These are phyloP conservation scores for Phoebastria nigripes DNA, from an alignment of 2,797 vertebrate genomes.

Conservation along the genomic window DNA sequence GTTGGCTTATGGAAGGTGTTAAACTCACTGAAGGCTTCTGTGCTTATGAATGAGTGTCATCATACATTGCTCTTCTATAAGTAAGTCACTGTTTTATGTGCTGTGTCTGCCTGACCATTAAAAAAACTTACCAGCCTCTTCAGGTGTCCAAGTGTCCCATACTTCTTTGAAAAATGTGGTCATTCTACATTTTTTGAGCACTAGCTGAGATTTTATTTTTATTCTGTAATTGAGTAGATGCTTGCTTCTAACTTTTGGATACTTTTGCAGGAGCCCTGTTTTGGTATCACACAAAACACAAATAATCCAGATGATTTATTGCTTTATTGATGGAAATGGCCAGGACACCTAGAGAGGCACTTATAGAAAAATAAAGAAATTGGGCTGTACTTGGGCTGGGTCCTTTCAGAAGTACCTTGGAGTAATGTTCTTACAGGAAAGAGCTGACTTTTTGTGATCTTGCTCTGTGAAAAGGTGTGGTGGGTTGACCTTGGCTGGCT, in stretches of 20 bases:
- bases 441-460: too few species aligned
- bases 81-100: background rate
- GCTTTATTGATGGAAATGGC: background rate
- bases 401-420: too few species aligned
- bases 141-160: background rate
- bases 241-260: background rate
- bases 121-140: background rate
- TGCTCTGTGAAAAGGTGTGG: too few species aligned
- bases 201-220: background rate
- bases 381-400: too few species aligned
- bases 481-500: too few species aligned
- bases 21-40: background rate
- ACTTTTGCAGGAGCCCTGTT: background rate
- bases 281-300: background rate
- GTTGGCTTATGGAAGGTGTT: background rate
- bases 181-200: background rate
- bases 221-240: background rate
- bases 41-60: too few species aligned
- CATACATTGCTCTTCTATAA: background rate
- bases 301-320: background rate
- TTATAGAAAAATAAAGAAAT: too few species aligned
- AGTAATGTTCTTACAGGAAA: too few species aligned
- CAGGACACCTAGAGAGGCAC: background rate
- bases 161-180: background rate
- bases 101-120: background rate